Evolutionary conservation across 2,797 vertebrate species (phyloP).

Genomic region (Diceros bicornis): DNA sequence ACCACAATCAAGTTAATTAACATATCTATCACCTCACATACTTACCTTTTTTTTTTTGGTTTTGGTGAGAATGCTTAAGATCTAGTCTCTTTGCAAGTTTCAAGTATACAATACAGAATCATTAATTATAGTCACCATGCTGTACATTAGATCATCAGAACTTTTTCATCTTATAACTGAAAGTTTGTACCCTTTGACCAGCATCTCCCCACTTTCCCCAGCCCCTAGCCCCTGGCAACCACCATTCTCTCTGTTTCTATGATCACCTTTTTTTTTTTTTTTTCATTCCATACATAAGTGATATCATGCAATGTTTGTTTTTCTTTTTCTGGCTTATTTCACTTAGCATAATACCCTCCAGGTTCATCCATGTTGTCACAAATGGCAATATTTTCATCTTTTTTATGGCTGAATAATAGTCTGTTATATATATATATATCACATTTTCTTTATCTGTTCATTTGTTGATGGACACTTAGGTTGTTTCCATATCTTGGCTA

Average conservation of each 20-base stretch:
- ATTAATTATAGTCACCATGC: background rate
- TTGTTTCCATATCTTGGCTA: background rate
- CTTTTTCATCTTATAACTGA: background rate
- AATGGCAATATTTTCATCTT: background rate
- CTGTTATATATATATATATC: background rate
- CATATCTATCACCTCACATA: background rate
- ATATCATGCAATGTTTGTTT: background rate
- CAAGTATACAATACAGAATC: background rate
- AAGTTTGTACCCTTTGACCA: background rate
- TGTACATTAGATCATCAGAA: background rate
- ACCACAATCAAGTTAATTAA: background rate
- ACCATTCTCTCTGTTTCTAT: background rate
- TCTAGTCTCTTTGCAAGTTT: background rate
- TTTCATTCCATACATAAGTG: background rate
- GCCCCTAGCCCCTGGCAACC: background rate
- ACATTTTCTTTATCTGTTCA: background rate
- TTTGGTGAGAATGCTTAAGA: background rate
- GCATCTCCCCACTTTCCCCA: background rate
- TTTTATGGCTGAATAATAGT: background rate
- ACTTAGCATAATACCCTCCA: background rate
- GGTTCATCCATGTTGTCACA: background rate
- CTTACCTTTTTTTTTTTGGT: no score
- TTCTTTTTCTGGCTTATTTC: background rate
- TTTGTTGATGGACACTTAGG: background rate
- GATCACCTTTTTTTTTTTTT: background rate